Evolutionary conservation across 2,113 vertebrate genomes (phyloP).

Genomic region (Lathamus discolor): DNA sequence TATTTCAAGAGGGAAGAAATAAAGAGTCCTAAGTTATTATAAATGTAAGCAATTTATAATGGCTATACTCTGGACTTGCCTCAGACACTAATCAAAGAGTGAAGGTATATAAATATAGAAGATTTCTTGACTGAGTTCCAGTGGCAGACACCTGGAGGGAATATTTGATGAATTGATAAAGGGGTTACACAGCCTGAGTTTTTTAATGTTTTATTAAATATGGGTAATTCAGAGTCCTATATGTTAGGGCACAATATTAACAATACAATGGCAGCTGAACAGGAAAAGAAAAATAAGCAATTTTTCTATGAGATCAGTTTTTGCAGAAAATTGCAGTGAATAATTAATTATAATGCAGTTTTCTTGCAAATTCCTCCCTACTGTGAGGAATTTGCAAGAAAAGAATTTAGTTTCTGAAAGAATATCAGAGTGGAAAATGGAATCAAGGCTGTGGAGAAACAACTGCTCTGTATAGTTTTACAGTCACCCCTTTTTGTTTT

Average conservation of each 20-base stretch:
- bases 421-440: not conserved
- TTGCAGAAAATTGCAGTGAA: not conserved
- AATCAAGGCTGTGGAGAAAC: not conserved
- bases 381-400: not conserved
- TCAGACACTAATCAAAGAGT: not conserved
- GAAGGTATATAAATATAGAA: not conserved
- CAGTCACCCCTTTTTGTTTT: not conserved
- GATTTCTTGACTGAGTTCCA: not conserved
- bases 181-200: not conserved
- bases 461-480: not conserved
- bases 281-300: rapidly evolving
- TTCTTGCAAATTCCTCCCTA: conserved; percentile 9
- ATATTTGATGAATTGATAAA: not conserved
- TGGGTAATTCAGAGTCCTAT: not conserved
- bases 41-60: not conserved
- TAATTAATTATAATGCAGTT: not conserved
- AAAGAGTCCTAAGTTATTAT: not conserved
- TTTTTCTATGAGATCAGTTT: not conserved
- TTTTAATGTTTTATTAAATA: conserved; percentile 1
- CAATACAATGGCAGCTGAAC: not conserved
- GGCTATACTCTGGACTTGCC: not conserved
- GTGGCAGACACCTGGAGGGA: not conserved
- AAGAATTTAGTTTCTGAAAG: not conserved
- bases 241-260: not conserved
- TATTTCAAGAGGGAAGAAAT: not conserved